Evolutionary conservation across 2,113 vertebrate genomes (phyloP), one percentile per base, ranked within the genome.

Genomic region (Lophura nycthemera): DNA sequence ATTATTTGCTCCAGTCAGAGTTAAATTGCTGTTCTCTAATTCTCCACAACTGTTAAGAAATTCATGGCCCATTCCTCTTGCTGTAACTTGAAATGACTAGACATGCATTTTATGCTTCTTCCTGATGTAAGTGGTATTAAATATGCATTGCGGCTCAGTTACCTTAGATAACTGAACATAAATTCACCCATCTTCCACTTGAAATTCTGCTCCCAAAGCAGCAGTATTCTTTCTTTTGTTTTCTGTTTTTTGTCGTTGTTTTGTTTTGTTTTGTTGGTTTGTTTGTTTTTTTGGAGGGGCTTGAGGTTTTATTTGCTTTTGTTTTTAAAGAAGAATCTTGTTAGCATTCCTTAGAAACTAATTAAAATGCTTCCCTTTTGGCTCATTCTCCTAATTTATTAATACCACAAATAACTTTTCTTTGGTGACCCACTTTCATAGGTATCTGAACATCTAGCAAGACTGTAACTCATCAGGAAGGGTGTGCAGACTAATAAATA

Each of bases 281-380:
- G 27, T 70, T 25, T 50, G 16, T 6, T 34, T 27, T 38, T 91
- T 90, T 88, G 73, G 47, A 88, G 65, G 29, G 22, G 29, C 74
- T 60, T 25, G 22, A 40, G 40, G 45, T 8, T 24, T 89, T 85
- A 83, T 84, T 89, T 63, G 16, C 76, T 84, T 95, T 96, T 95
- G 78, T 94, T 94, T 93, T 75, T 65, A 78, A 77, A 91, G 88
- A 81, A 86, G 77, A 91, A 72, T 84, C 90, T 84, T 90, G 89
- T 93, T 93, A 72, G 21, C 75, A 86, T 92, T 96, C 93, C 93
- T 95, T 84, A 69, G 94, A 95, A 97, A 95, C 93, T 95, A 92
- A 96, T 97, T 96, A 96, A 96, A 94, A 96, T 96, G 91, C 86
- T 97, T 95, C 92, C 92, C 94, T 96, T 96, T 97, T 97, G 93